A percentile compares a stretch with the other conserved stretches of the same genome.
Evolutionary conservation across 2,797 vertebrate species (phyloP).

Genomic region (Gymnocypris eckloni): DNA sequence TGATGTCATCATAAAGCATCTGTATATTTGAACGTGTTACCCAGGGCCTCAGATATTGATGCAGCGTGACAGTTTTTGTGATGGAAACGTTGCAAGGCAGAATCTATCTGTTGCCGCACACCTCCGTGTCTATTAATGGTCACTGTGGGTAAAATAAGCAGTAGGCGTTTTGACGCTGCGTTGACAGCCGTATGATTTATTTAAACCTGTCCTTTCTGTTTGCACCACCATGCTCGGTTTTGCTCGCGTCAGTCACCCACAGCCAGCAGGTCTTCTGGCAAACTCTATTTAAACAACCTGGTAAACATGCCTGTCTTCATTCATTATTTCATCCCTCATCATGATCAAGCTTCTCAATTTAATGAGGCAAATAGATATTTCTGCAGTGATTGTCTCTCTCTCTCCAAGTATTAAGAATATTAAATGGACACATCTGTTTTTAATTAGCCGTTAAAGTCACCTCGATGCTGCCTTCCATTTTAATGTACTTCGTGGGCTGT

Average conservation of each 20-base stretch:
- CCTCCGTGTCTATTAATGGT: slow-evolving; percentile 33
- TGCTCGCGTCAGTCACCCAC: slow-evolving; percentile 63
- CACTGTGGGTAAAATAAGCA: slow-evolving; percentile 35
- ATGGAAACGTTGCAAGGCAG: slow-evolving; percentile 25
- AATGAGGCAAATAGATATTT: slow-evolving; percentile 87
- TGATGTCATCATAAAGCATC: background rate
- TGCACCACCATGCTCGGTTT: slow-evolving; percentile 39
- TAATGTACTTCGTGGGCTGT: slow-evolving; percentile 77
- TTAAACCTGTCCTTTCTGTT: slow-evolving; percentile 50
- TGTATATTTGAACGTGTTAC: background rate
- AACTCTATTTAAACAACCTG: slow-evolving; percentile 79
- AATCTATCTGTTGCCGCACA: slow-evolving; percentile 1
- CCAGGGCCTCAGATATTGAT: background rate
- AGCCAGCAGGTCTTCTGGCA: slow-evolving; percentile 70
- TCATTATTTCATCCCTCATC: slow-evolving; percentile 83
- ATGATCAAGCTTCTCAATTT: slow-evolving; percentile 83
- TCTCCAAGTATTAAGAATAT: slow-evolving; percentile 88
- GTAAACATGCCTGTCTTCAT: slow-evolving; percentile 86
- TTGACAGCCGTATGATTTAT: slow-evolving; percentile 58
- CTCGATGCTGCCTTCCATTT: slow-evolving; percentile 83
- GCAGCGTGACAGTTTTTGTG: background rate
- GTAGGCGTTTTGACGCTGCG: slow-evolving; percentile 41
- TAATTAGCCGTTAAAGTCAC: slow-evolving; percentile 87
- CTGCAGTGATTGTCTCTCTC: slow-evolving; percentile 84
- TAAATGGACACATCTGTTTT: slow-evolving; percentile 90